Evolutionary conservation across 2,113 vertebrate species (phyloP).

Genomic region (Crotalus tigris): DNA sequence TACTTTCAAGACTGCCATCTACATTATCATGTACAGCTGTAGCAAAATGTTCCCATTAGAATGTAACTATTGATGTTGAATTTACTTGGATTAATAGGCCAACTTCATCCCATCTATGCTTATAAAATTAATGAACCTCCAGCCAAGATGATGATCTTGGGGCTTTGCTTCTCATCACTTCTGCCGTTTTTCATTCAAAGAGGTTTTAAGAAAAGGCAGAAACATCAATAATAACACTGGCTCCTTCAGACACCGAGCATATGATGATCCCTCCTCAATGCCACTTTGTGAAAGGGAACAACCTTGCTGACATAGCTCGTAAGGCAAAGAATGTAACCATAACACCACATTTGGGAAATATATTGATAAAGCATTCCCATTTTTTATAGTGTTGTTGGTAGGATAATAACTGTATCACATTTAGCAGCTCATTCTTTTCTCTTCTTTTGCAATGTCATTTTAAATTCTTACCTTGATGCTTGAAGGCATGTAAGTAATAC

Average conservation of each 20-base stretch:
- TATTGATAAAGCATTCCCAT: constrained; percentile 54
- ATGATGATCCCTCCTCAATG: constrained; percentile 59
- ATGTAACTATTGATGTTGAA: constrained; percentile 52
- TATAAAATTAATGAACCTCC: constrained; percentile 50
- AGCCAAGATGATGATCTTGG: constrained; percentile 51
- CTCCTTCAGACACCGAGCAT: constrained; percentile 25
- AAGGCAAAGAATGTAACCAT: constrained; percentile 48
- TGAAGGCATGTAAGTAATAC: neutral
- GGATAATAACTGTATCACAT: constrained; percentile 60
- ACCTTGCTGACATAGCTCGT: constrained; percentile 60
- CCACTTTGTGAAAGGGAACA: constrained; percentile 60
- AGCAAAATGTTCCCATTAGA: constrained; percentile 57
- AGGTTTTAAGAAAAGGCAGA: constrained; percentile 60
- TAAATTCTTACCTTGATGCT: constrained; percentile 36
- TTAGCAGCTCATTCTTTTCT: constrained; percentile 49
- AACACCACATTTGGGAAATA: constrained; percentile 59
- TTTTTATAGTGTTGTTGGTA: constrained; percentile 58
- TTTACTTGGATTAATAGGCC: constrained; percentile 60
- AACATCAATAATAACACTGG: constrained; percentile 50
- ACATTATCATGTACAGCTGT: constrained; percentile 62
- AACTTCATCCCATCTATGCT: constrained; percentile 41
- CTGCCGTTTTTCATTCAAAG: constrained; percentile 43
- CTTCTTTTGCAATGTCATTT: neutral
- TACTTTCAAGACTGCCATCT: constrained; percentile 43
- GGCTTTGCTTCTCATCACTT: constrained; percentile 42